phyloP scores from a whole-genome alignment of 2,113 vertebrate species.

The Cyprinodon tularosa region DNA sequence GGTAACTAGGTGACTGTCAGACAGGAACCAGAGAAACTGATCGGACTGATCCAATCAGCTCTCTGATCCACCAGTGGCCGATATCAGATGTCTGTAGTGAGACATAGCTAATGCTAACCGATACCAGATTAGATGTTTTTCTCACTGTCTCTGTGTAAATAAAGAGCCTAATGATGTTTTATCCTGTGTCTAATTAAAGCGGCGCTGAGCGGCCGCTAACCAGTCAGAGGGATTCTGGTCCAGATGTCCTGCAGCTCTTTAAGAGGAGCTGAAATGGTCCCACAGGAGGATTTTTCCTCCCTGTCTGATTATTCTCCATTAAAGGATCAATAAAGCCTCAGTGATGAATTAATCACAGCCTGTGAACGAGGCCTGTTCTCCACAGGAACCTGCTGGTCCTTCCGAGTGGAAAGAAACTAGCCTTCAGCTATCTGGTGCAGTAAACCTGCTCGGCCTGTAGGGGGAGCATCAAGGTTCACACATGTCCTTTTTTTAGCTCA shows the following conservation, averaged over 20 bases:
- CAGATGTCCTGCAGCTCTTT: background rate
- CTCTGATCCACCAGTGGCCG: no score
- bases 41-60: no score
- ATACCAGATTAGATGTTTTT: no score
- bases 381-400: background rate
- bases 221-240: background rate
- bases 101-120: no score
- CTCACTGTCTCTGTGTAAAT: no score
- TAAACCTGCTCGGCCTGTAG: background rate
- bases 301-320: background rate
- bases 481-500: background rate
- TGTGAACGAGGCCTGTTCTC: background rate
- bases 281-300: background rate
- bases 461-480: accelerated
- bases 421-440: background rate
- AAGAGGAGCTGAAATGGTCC: background rate
- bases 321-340: background rate
- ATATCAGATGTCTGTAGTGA: no score
- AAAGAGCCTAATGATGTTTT: no score
- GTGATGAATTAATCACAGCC: background rate
- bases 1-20: no score
- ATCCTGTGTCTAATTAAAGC: no score
- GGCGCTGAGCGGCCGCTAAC: background rate
- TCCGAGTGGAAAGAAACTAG: background rate
- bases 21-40: no score